A percentile compares a stretch with the other conserved stretches of the same genome.
These are phyloP conservation scores for Gobius niger DNA, from an alignment of 2,113 vertebrate species.

Conservation along the genomic window DNA sequence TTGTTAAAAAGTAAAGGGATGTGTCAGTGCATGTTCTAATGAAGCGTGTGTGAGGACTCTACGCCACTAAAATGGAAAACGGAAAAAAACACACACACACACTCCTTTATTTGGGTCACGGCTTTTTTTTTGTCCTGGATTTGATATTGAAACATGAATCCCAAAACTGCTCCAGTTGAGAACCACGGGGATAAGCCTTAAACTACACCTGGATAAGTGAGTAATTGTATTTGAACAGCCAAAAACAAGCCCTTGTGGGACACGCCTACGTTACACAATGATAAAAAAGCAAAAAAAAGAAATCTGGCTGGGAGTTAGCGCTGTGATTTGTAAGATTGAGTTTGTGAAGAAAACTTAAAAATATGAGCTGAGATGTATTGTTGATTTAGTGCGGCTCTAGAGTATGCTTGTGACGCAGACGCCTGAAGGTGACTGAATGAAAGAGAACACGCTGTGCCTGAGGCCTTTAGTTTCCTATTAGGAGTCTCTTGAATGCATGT, in stretches of 20 bases:
- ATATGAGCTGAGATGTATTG: neutral
- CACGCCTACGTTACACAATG: neutral
- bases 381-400: neutral
- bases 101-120: no score
- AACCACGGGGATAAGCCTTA: no score
- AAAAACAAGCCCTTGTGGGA: conserved; percentile 8
- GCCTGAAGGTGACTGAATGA: conserved; percentile 14
- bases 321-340: neutral
- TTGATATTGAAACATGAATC: no score
- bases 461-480: conserved; percentile 36
- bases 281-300: neutral
- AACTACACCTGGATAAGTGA: no score
- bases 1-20: conserved; percentile 3
- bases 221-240: conserved; percentile 15
- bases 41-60: neutral
- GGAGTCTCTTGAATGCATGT: conserved; percentile 16
- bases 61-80: no score
- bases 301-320: neutral
- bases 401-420: conserved; percentile 9
- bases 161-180: no score
- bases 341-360: neutral
- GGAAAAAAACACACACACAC: no score
- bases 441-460: conserved; percentile 32
- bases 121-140: no score
- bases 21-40: neutral